phyloP scores from a whole-genome alignment of 1,140 invertebrate species.

The Pseudomyrmex cubaensis region DNA sequence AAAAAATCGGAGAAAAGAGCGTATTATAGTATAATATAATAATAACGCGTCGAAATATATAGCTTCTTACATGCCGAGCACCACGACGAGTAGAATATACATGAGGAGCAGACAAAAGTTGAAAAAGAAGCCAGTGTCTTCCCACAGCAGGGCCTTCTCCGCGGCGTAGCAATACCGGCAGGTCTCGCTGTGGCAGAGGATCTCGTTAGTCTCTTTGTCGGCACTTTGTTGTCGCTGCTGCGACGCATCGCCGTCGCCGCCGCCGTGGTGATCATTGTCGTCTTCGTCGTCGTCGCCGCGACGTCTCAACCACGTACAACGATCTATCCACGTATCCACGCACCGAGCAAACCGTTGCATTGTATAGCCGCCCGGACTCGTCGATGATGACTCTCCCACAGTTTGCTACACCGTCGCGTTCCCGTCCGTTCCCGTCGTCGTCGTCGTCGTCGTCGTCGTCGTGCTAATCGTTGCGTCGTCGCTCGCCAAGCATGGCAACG shows the following conservation, averaged over 20 bases:
- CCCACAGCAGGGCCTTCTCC: slow-evolving; percentile 33
- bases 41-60: background rate
- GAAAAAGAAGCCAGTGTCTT: slow-evolving; percentile 8
- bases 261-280: background rate
- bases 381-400: background rate
- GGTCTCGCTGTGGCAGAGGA: background rate
- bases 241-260: background rate
- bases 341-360: background rate
- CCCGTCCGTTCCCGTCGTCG: too few species aligned
- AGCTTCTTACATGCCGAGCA: slow-evolving; percentile 59
- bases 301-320: too few species aligned
- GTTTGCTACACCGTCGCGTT: too few species aligned
- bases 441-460: background rate
- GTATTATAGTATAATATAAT: too few species aligned
- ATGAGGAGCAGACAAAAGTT: background rate
- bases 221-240: background rate
- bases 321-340: background rate
- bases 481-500: background rate
- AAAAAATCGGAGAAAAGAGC: too few species aligned
- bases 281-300: background rate
- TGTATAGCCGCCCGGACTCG: background rate
- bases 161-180: slow-evolving; percentile 12
- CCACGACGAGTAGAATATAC: slow-evolving; percentile 43
- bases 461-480: background rate
- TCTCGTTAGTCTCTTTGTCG: background rate